These are phyloP conservation scores for Papilio machaon DNA, from an alignment of 1,140 invertebrate species.

Conservation along the genomic window DNA sequence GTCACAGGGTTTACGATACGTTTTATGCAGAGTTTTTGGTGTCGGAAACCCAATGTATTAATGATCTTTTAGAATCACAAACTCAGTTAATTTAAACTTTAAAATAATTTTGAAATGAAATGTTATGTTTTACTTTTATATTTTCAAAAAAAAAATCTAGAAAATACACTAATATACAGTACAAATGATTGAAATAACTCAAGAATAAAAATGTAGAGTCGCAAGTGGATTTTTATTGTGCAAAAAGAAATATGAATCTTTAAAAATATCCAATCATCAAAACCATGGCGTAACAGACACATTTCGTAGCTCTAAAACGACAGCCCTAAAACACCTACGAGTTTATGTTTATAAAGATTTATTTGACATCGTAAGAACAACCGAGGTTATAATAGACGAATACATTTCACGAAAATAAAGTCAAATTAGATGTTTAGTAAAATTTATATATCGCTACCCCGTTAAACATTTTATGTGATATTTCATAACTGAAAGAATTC, in stretches of 20 bases:
- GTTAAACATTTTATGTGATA: conserved; percentile 23
- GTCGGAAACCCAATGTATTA: no score
- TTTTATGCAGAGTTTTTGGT: no score
- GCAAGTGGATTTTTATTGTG: neutral
- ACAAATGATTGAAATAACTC: neutral
- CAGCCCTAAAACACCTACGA: conserved; percentile 33
- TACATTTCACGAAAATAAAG: conserved; percentile 36
- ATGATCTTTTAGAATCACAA: no score
- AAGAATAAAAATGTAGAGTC: neutral
- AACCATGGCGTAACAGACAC: conserved; percentile 3
- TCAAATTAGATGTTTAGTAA: conserved; percentile 24
- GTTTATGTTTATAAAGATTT: conserved; percentile 52
- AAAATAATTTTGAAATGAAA: no score
- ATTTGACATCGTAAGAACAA: conserved; percentile 46
- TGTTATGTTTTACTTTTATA: no score
- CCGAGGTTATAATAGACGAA: conserved; percentile 22
- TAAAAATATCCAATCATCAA: conserved; percentile 10
- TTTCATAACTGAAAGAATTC: no score
- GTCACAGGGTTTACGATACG: no score
- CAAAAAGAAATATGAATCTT: neutral
- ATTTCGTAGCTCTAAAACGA: conserved; percentile 1
- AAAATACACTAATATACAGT: no score
- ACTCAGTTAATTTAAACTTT: no score
- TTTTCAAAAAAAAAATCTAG: no score
- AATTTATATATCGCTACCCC: neutral